Conservation (phyloP, 2,113 vertebrate species). For the Phalacrocorax carbo region DNA sequence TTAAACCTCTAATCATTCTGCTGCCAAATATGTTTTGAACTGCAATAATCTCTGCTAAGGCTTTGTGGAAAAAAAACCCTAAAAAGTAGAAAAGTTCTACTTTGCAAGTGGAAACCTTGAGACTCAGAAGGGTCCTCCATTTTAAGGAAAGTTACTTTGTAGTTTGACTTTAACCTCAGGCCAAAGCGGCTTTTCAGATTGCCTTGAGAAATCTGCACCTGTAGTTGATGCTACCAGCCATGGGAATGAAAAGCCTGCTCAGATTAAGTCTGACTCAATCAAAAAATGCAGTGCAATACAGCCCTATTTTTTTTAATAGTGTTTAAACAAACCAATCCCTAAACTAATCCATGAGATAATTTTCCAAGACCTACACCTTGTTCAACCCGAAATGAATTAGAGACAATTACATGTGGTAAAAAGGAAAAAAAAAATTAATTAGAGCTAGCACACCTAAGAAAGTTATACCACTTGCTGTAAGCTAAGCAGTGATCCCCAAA, state of each 20-base stretch:
- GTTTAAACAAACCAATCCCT: background rate
- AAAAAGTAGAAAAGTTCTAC: background rate
- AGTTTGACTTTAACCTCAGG: background rate
- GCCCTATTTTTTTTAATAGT: background rate
- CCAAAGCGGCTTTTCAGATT: conserved; percentile 22
- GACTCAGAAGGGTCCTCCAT: background rate
- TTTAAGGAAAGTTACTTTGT: conserved; percentile 1
- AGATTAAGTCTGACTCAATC: background rate
- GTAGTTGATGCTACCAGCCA: background rate
- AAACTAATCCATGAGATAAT: background rate
- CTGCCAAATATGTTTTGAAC: background rate
- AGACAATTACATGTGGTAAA: background rate
- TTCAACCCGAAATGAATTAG: background rate
- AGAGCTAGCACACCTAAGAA: background rate
- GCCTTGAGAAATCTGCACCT: background rate
- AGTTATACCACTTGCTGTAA: background rate
- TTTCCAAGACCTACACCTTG: background rate
- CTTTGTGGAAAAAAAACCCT: background rate
- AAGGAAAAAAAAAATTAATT: background rate
- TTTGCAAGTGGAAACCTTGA: background rate
- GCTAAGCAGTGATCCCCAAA: background rate
- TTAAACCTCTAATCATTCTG: background rate
- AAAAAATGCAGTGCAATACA: background rate
- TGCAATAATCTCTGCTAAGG: background rate
- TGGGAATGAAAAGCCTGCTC: background rate